phyloP scores from a whole-genome alignment of 1,140 invertebrate species.

The Fopius arisanus region DNA sequence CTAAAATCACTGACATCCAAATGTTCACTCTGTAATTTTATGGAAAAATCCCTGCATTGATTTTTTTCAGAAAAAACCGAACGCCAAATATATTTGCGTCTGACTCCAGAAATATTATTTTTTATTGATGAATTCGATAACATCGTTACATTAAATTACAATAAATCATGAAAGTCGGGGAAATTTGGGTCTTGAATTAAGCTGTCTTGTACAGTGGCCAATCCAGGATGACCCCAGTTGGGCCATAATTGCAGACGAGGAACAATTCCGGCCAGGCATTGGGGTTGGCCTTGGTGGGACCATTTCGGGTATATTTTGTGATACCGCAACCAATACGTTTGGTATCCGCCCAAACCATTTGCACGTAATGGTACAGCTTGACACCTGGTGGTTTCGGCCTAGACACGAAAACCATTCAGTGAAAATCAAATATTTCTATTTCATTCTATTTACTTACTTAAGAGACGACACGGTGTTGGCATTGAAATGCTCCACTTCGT shows the following conservation, averaged over 20 bases:
- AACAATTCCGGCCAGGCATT: constrained; percentile 21
- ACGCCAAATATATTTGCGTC: too few species aligned
- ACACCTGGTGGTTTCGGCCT: neutral
- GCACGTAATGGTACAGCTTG: constrained; percentile 32
- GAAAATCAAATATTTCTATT: too few species aligned
- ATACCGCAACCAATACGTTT: constrained; percentile 54
- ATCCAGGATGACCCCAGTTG: constrained; percentile 49
- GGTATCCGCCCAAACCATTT: constrained; percentile 52
- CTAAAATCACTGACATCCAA: too few species aligned
- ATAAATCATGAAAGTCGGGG: neutral
- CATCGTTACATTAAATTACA: neutral
- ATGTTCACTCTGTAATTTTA: too few species aligned
- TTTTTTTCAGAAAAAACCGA: too few species aligned
- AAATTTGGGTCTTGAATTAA: neutral
- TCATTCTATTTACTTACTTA: neutral
- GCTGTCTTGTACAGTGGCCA: constrained; percentile 33
- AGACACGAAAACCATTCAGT: neutral
- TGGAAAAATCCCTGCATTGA: too few species aligned
- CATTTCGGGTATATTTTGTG: constrained; percentile 26
- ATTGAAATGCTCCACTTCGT: neutral
- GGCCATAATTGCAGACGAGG: constrained; percentile 62
- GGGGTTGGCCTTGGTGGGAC: neutral
- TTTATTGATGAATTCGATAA: too few species aligned
- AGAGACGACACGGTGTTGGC: neutral
- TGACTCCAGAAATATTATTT: too few species aligned